Evolutionary conservation across 1,140 invertebrate species (phyloP), one percentile per base, ranked within the genome.

Genomic region (Cyphomyrmex costatus): DNA sequence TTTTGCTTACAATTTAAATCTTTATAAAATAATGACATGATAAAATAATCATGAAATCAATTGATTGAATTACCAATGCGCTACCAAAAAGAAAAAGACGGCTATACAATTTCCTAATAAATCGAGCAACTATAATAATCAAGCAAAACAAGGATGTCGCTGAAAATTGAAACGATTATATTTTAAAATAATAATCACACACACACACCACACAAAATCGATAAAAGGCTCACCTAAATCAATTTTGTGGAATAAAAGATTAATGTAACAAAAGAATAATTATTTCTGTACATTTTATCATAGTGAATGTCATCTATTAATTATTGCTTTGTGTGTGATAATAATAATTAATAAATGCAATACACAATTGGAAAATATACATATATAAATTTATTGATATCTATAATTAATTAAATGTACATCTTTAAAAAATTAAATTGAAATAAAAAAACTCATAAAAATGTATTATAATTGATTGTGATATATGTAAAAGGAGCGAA

Each of bases 11-110:
- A 46, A 46, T 58, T 46, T 36, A n/a, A 60, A 5, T 56, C 19
- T 82, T 73, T 73, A 73, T 36, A 82, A 27, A 73, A 73, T 82
- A 82, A 73, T 68, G 24, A 46, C n/a, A n/a, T n/a, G n/a, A n/a
- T n/a, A n/a, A n/a, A n/a, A n/a, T n/a, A n/a, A n/a, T 10, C 7
- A 19, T 27, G 33, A 8, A 73, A 73, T n/a, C 24, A 21, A 73
- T 82, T 82, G 19, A 24, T 73, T 60, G 24, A 82, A 7, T 30
- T 60, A 21, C 1, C 30, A 80, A 71, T 71, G 24, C 36, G n/a
- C 27, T n/a, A n/a, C 60, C 5, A 10, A 49, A n/a, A n/a, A n/a
- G n/a, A n/a, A n/a, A n/a, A n/a, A n/a, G n/a, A n/a, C n/a, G n/a
- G n/a, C n/a, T n/a, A n/a, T n/a, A n/a, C n/a, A n/a, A n/a, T n/a